Conservation (phyloP, 1,140 invertebrate genomes). For the Euglossa dilemma region DNA sequence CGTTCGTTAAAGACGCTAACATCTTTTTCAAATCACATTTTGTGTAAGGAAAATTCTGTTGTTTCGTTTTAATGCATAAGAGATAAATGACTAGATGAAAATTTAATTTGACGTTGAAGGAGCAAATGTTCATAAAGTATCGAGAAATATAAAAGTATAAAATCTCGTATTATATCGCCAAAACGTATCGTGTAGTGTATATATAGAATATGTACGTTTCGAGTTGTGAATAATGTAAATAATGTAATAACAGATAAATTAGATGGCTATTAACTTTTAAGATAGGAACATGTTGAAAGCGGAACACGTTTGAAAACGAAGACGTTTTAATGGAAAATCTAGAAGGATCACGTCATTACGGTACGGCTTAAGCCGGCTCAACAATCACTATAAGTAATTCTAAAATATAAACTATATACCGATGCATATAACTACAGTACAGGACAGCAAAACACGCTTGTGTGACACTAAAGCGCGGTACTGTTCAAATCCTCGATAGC, state of each 20-base stretch:
- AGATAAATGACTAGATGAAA: not conserved
- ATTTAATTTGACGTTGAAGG: not conserved
- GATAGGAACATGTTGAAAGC: not conserved
- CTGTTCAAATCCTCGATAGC: conserved; percentile 18
- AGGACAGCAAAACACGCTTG: conserved; percentile 10
- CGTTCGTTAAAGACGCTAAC: too few species aligned
- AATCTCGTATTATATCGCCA: conserved; percentile 22
- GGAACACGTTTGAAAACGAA: not conserved
- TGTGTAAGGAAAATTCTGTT: not conserved
- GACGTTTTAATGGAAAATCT: conserved; percentile 38
- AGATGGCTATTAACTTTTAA: not conserved
- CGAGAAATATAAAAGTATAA: conserved; percentile 59
- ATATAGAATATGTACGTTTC: conserved; percentile 17
- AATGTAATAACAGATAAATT: not conserved
- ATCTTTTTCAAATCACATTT: too few species aligned
- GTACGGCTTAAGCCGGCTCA: conserved; percentile 28
- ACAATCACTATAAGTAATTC: conserved; percentile 53
- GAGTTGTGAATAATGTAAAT: not conserved
- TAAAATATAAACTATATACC: conserved; percentile 59
- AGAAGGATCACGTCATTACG: conserved; percentile 41
- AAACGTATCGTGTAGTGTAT: conserved; percentile 9
- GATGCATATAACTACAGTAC: conserved; percentile 44
- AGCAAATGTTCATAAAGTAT: not conserved
- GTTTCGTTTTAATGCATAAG: not conserved
- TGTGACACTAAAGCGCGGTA: conserved; percentile 5